A percentile compares a stretch with the other conserved stretches of the same genome.
Conservation (phyloP, 2,797 vertebrate genomes). For the Enteromius viviparus region DNA sequence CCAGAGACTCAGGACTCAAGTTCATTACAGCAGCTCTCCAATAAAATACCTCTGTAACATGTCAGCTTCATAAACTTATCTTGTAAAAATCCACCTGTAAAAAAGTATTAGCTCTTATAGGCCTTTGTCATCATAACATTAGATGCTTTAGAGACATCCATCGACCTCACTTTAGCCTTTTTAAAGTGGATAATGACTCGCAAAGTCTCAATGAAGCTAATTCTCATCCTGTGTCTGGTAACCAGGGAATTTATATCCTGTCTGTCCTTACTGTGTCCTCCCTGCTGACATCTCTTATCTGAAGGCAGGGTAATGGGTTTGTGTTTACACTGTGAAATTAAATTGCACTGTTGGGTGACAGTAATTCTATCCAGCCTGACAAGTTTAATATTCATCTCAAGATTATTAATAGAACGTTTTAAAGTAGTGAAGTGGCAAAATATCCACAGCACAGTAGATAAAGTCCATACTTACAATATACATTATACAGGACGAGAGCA, state of each 20-base stretch:
- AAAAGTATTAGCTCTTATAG: background rate
- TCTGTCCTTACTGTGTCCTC: slow-evolving; percentile 27
- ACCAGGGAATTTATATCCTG: slow-evolving; percentile 37
- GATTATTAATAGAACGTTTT: background rate
- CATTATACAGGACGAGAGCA: background rate
- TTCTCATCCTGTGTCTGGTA: slow-evolving; percentile 18
- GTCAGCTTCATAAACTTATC: background rate
- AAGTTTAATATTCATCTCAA: background rate
- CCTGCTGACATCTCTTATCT: slow-evolving; percentile 4
- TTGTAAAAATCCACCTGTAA: background rate
- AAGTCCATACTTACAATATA: background rate
- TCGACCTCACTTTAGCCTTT: slow-evolving; percentile 9
- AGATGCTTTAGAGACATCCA: background rate
- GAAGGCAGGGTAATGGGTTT: slow-evolving; percentile 19
- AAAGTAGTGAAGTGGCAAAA: background rate
- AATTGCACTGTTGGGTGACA: background rate
- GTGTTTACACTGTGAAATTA: slow-evolving; percentile 30
- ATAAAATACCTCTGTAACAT: background rate
- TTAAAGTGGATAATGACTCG: slow-evolving; percentile 35
- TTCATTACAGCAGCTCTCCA: background rate
- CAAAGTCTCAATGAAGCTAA: slow-evolving; percentile 23
- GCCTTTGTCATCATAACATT: background rate
- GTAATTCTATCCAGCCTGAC: background rate
- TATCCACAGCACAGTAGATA: background rate
- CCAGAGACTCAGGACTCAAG: background rate